Conservation (phyloP, 2,888 invertebrate species). For the Asteroscopus sphinx region DNA sequence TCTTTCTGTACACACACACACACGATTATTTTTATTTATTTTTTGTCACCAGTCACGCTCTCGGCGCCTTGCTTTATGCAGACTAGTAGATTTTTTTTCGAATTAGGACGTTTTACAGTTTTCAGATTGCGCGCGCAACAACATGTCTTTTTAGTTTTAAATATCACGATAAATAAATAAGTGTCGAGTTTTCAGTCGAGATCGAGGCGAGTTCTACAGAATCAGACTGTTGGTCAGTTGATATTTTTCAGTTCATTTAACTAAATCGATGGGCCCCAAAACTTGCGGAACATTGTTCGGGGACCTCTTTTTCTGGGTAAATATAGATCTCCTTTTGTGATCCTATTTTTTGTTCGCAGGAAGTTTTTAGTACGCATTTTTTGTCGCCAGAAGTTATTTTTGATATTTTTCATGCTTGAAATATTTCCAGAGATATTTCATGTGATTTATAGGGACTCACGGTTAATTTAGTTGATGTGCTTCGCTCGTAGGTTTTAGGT, state of each 20-base stretch:
- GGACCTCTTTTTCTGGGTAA: conserved; percentile 61
- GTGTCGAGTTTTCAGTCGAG: too few relatives aligned
- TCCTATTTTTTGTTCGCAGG: conserved; percentile 47
- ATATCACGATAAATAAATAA: too few relatives aligned
- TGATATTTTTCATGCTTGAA: conserved; percentile 44
- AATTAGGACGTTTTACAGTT: too few relatives aligned
- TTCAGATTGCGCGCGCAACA: too few relatives aligned
- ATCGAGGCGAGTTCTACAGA: too few relatives aligned
- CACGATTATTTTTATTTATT: too few relatives aligned
- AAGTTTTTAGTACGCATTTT: conserved; percentile 41
- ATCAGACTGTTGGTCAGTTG: conserved; percentile 73
- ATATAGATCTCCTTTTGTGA: conserved; percentile 59
- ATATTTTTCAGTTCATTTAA: conserved; percentile 83
- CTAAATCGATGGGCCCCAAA: conserved; percentile 77
- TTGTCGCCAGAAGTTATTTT: conserved; percentile 43
- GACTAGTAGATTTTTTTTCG: too few relatives aligned
- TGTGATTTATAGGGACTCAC: conserved; percentile 47
- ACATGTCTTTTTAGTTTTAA: too few relatives aligned
- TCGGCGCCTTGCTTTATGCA: too few relatives aligned
- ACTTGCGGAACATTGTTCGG: conserved; percentile 63
- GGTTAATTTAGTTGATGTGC: conserved; percentile 46
- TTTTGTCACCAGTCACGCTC: too few relatives aligned
- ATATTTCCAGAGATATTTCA: conserved; percentile 49
- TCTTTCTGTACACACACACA: too few relatives aligned
- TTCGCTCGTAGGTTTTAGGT: conserved; percentile 7